These are phyloP conservation scores for Geotrupes spiniger DNA, from an alignment of 2,888 invertebrate genomes.

Conservation along the genomic window DNA sequence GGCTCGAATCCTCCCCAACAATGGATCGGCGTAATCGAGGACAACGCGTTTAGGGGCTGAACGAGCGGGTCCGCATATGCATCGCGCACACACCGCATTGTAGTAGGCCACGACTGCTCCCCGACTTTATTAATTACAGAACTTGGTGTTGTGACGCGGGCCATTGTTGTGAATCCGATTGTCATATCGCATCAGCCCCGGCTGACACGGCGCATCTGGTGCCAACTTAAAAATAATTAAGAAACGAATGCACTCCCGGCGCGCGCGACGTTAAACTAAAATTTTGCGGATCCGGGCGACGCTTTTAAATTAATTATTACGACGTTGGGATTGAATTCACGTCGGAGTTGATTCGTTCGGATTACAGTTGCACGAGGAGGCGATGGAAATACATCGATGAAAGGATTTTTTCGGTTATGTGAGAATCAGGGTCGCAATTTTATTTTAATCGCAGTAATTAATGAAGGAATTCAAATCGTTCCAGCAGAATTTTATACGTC, in stretches of 20 bases:
- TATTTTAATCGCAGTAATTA: too few relatives aligned
- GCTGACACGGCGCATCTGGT: slow-evolving; percentile 42
- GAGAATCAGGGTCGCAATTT: too few relatives aligned
- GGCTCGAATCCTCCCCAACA: not conserved
- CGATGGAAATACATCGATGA: too few relatives aligned
- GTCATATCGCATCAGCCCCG: slow-evolving; percentile 45
- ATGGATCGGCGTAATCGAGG: not conserved
- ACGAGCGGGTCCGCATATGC: slow-evolving; percentile 20
- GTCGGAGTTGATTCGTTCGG: too few relatives aligned
- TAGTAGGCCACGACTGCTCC: slow-evolving; percentile 22
- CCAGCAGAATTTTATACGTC: too few relatives aligned
- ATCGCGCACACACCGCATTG: too few relatives aligned
- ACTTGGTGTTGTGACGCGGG: slow-evolving; percentile 48
- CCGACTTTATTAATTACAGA: slow-evolving; percentile 49
- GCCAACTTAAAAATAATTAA: slow-evolving; percentile 36
- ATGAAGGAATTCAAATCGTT: too few relatives aligned
- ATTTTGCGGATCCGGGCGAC: not conserved
- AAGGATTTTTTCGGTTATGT: too few relatives aligned
- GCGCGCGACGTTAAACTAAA: too few relatives aligned
- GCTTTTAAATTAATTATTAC: not conserved
- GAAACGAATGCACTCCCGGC: slow-evolving; percentile 14
- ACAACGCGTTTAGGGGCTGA: slow-evolving; percentile 13
- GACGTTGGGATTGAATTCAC: too few relatives aligned
- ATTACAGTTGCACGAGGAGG: too few relatives aligned
- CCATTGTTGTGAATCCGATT: slow-evolving; percentile 48